phyloP scores from a whole-genome alignment of 2,113 vertebrate species.

The Scartelaos histophorus region DNA sequence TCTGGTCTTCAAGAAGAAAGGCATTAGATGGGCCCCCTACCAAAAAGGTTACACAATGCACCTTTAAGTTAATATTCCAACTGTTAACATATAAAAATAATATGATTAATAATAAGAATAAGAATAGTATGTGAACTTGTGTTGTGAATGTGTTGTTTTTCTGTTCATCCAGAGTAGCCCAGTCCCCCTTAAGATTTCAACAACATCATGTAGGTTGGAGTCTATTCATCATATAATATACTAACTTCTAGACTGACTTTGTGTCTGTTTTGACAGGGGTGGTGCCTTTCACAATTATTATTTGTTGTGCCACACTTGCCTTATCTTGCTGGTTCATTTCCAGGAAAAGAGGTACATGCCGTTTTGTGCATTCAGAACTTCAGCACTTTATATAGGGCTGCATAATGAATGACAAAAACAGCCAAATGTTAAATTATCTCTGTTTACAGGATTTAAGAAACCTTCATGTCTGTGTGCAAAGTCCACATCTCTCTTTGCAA shows the following conservation, averaged over 20 bases:
- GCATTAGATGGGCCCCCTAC: no score
- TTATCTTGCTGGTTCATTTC: conserved; percentile 7
- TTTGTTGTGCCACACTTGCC: neutral
- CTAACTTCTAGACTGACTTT: neutral
- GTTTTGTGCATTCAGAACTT: neutral
- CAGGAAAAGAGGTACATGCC: conserved; percentile 37
- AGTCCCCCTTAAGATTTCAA: neutral
- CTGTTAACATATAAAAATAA: no score
- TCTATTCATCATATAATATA: neutral
- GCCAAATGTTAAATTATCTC: neutral
- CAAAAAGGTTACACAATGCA: no score
- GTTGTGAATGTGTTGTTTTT: neutral
- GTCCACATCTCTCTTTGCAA: conserved; percentile 5
- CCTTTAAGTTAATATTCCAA: no score
- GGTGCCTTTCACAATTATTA: neutral
- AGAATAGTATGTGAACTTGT: neutral
- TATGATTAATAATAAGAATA: no score
- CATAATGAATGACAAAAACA: no score
- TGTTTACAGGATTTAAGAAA: neutral
- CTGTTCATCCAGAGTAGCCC: neutral
- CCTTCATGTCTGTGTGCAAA: neutral
- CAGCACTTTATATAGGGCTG: neutral
- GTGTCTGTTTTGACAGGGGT: conserved; percentile 31
- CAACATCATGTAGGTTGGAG: neutral
- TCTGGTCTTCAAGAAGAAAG: no score